Percentiles rank a stretch among this genome's conserved stretches.
Conservation (phyloP, 2,113 vertebrate species). For the Dunckerocampus dactyliophorus region DNA sequence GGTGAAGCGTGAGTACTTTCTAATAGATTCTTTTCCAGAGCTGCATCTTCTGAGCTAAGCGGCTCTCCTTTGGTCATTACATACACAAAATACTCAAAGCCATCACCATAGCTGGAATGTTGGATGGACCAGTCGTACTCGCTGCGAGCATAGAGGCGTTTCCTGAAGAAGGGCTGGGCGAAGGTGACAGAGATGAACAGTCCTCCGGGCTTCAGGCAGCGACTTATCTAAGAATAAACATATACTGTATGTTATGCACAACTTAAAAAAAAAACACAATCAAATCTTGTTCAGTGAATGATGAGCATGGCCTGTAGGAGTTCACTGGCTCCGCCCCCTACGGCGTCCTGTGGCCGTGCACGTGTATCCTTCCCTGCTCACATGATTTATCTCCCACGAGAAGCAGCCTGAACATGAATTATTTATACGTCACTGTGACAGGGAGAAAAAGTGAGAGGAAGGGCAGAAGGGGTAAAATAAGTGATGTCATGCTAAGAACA, state of each 20-base stretch:
- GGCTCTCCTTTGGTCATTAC: constrained; percentile 82
- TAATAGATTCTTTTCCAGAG: constrained; percentile 69
- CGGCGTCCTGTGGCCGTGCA: constrained; percentile 38
- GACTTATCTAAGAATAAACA: constrained; percentile 75
- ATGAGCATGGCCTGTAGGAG: constrained; percentile 2
- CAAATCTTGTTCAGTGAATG: not conserved
- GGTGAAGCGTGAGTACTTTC: not conserved
- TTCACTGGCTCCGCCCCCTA: constrained; percentile 1
- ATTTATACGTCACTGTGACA: constrained; percentile 65
- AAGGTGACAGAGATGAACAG: constrained; percentile 88
- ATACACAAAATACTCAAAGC: constrained; percentile 86
- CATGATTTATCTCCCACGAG: constrained; percentile 64
- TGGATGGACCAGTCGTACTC: constrained; percentile 82
- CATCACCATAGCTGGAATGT: constrained; percentile 74
- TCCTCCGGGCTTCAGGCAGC: constrained; percentile 80
- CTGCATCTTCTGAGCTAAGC: constrained; percentile 72
- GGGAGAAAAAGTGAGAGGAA: constrained; percentile 27
- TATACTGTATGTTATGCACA: not conserved
- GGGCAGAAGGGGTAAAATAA: constrained; percentile 11
- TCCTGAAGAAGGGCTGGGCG: constrained; percentile 85
- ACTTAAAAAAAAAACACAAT: not conserved
- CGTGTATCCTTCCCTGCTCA: constrained; percentile 53
- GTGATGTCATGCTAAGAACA: not conserved
- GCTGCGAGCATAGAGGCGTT: constrained; percentile 78
- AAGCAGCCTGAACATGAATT: constrained; percentile 65